Percentiles rank a stretch among this genome's conserved stretches.
Evolutionary conservation across 2,797 vertebrate genomes (phyloP).

Genomic region (Squalus acanthias): DNA sequence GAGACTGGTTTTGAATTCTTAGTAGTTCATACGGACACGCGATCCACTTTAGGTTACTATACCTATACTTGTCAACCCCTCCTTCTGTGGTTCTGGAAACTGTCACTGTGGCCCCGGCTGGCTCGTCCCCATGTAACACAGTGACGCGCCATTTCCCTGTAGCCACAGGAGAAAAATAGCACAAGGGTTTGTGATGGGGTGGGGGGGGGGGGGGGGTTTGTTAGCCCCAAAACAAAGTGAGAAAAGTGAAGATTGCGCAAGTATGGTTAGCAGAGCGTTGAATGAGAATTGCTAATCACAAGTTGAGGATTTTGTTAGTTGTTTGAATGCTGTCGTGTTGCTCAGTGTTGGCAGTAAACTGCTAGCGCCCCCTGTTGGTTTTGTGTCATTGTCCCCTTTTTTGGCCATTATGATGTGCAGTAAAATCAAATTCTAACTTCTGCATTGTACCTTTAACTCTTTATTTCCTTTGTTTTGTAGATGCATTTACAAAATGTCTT

Average conservation of each 20-base stretch:
- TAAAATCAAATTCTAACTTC: not conserved
- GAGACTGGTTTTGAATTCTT: too few species aligned
- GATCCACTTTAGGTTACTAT: too few species aligned
- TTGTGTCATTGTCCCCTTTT: not conserved
- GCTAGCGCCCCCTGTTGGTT: constrained; percentile 17
- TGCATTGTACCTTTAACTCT: not conserved
- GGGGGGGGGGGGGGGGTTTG: not conserved
- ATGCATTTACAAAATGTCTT: not conserved
- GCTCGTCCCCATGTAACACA: not conserved
- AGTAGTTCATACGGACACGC: too few species aligned
- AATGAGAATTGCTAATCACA: not conserved
- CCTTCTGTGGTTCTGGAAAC: not conserved
- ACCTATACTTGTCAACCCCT: too few species aligned
- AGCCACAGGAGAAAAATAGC: not conserved
- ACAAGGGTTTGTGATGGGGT: not conserved
- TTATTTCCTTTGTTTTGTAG: not conserved
- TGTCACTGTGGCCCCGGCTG: not conserved
- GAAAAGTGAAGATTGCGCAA: not conserved
- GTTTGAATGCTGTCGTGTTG: not conserved
- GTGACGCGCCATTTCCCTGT: not conserved
- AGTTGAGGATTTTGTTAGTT: not conserved
- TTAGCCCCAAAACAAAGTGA: not conserved
- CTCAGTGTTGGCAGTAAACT: not conserved
- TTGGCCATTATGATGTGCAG: not conserved
- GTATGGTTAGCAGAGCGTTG: not conserved